Evolutionary conservation across 2,113 vertebrate genomes (phyloP).

Genomic region (Mus spicilegus): DNA sequence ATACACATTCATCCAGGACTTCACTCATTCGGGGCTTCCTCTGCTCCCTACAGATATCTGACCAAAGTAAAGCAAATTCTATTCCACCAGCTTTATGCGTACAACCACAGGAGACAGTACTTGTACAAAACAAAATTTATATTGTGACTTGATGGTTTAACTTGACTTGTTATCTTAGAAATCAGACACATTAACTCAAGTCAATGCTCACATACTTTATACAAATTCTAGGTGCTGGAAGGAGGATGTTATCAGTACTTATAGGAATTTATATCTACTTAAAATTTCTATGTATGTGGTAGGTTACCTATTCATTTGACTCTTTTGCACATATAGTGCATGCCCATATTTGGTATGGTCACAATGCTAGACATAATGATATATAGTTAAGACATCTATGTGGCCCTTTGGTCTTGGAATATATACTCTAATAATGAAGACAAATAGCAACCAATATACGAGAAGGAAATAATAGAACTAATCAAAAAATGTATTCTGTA

Average conservation of each 20-base stretch:
- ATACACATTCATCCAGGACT: neutral
- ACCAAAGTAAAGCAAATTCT: neutral
- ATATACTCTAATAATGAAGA: neutral
- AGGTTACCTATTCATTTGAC: neutral
- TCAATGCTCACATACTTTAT: neutral
- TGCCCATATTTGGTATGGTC: neutral
- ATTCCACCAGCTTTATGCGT: rapidly evolving
- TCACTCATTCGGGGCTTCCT: neutral
- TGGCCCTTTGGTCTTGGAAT: neutral
- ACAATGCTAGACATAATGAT: neutral
- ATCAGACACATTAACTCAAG: neutral
- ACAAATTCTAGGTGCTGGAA: neutral
- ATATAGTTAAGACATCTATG: neutral
- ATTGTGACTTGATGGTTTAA: neutral
- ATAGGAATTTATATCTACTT: neutral
- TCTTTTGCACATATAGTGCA: neutral
- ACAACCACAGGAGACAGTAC: neutral
- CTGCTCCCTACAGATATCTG: neutral
- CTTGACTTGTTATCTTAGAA: neutral
- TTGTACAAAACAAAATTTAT: neutral
- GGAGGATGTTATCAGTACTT: neutral
- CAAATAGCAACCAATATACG: neutral
- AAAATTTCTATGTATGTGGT: neutral
- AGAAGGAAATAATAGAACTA: neutral
- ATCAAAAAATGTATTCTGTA: neutral